Conservation (phyloP, 2,797 vertebrate species). For the Tangara arthus region DNA sequence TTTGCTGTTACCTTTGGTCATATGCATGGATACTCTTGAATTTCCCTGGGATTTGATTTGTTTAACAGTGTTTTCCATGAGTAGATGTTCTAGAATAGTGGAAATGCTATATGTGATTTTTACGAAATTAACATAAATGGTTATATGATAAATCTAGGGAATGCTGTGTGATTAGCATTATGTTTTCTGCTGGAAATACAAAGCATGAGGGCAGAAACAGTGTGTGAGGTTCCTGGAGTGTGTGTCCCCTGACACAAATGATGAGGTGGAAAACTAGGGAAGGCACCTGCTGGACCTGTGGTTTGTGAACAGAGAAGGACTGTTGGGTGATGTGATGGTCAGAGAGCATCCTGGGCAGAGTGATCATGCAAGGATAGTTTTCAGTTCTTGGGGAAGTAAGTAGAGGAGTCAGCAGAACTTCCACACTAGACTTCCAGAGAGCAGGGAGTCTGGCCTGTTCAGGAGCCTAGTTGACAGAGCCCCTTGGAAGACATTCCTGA, state of each 20-base stretch:
- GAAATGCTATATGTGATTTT: background rate
- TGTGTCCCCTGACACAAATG: background rate
- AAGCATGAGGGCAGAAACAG: background rate
- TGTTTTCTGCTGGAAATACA: background rate
- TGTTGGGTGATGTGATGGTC: background rate
- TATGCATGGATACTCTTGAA: background rate
- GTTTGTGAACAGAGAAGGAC: background rate
- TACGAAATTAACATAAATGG: fast-evolving
- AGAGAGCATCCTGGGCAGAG: background rate
- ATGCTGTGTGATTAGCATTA: background rate
- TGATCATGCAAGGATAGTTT: fast-evolving
- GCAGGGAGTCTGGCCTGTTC: background rate
- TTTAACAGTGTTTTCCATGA: background rate
- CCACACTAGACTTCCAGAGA: background rate
- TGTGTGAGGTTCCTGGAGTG: background rate
- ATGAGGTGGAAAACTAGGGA: background rate
- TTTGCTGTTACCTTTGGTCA: background rate
- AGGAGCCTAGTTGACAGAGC: background rate
- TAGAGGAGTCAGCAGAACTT: background rate
- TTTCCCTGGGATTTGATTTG: background rate
- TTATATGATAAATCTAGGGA: background rate
- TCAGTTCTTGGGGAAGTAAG: background rate
- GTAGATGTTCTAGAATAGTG: background rate
- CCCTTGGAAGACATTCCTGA: background rate
- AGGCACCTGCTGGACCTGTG: background rate